A percentile compares a stretch with the other conserved stretches of the same genome.
These are phyloP conservation scores for Sarcoramphus papa DNA, from an alignment of 2,797 vertebrate genomes.

Conservation along the genomic window DNA sequence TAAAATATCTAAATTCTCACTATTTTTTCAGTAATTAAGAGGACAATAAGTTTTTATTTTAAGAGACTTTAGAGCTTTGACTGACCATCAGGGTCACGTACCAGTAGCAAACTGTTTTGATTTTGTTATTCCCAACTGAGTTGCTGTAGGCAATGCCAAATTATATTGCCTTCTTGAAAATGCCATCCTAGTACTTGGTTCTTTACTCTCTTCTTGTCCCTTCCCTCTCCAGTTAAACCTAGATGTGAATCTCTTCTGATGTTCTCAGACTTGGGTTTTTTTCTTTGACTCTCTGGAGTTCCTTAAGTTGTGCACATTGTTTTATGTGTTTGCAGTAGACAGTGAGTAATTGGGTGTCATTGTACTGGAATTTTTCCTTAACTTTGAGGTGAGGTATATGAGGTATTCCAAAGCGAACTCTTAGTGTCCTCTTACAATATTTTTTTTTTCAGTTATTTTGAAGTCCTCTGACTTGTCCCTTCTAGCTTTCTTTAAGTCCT, in stretches of 20 bases:
- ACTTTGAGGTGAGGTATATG: not conserved
- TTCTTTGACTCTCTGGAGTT: not conserved
- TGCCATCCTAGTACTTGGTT: not conserved
- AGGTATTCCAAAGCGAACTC: not conserved
- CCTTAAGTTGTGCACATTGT: not conserved
- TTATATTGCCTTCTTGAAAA: not conserved
- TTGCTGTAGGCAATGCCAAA: not conserved
- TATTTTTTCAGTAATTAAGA: not conserved
- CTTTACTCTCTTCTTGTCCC: not conserved
- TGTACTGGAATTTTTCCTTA: not conserved
- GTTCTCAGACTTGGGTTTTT: not conserved
- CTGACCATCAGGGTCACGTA: not conserved
- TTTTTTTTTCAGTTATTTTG: not conserved
- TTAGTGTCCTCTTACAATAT: not conserved
- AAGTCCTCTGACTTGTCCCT: not conserved
- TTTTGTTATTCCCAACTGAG: not conserved
- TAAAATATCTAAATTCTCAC: not conserved
- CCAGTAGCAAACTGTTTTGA: not conserved
- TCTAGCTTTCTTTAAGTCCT: not conserved
- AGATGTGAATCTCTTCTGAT: not conserved
- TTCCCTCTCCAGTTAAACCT: not conserved
- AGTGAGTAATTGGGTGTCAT: not conserved
- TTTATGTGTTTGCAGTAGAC: not conserved
- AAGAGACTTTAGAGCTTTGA: not conserved
- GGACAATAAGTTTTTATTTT: not conserved